Base-by-base conservation (phyloP, 2,888 invertebrate species). In the Notodonta dromedarius region DNA sequence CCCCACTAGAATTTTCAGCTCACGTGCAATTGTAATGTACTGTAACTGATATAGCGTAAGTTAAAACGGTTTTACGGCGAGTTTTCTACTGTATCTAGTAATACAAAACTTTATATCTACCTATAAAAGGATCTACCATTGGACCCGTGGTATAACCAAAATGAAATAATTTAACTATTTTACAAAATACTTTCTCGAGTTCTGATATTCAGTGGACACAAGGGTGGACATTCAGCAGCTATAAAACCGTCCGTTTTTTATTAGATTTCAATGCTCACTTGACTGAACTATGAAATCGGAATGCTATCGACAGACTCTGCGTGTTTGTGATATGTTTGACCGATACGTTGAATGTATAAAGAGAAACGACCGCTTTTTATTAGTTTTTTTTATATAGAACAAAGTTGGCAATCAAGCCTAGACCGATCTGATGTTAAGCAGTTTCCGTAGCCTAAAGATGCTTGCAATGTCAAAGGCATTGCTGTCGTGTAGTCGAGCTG, bases 1-100 rank as follows among this genome's bases (percentile, higher is more conserved):
- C 77, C 75, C 71, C 66, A 70, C 72, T 80, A 77, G 67, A 58
- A 78, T 76, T 84, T 85, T 83, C 83, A 80, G 76, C 78, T 83
- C 84, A 86, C 86, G 84, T 86, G 82, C 82, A 79, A 70, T 76
- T 80, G 80, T 84, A 81, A 84, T 82, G 80, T 79, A 79, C 76
- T 63, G 77, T 78, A 81, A 83, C 79, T 77, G 83, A 85, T 84
- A 82, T 77, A 77, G 74, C 64, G 72, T 74, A 70, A 79, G 74
- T 80, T 81, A 75, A 73, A 83, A 80, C 73, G 70, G 76, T 73
- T 77, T 70, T 61, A 68, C 67, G 69, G 70, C 75, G 69, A 71
- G 75, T 73, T 74, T 71, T 63, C 63, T 68, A 61, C 66, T 65
- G 57, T 67, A 68, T 75, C 63, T 59, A 57, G 65, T 61, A 71